Conservation (phyloP, 2,797 vertebrate species). For the Apogon talboti region DNA sequence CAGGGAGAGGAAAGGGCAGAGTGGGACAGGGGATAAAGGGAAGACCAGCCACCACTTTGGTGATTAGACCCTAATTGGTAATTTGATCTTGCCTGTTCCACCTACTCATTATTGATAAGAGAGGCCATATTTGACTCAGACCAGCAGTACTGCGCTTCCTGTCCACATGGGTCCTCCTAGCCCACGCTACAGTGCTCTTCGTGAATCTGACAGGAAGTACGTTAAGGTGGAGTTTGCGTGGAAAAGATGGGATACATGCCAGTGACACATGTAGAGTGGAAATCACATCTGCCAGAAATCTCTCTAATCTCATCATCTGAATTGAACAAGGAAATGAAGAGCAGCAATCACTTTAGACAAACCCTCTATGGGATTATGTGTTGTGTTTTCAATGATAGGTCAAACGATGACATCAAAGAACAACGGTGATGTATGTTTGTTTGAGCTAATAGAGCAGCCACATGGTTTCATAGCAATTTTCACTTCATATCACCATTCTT, state of each 20-base stretch:
- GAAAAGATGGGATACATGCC: constrained; percentile 23
- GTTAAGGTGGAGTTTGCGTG: constrained; percentile 38
- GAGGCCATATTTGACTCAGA: constrained; percentile 53
- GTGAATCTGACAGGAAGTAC: constrained; percentile 61
- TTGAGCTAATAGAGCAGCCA: neutral
- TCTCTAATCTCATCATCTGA: constrained; percentile 80
- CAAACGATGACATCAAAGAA: constrained; percentile 73
- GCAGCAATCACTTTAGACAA: constrained; percentile 75
- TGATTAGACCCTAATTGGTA: constrained; percentile 82
- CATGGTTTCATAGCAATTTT: neutral
- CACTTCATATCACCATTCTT: no score
- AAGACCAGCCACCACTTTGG: constrained; percentile 75
- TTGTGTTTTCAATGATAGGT: constrained; percentile 74
- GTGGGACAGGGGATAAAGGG: constrained; percentile 61
- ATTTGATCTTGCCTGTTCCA: constrained; percentile 81
- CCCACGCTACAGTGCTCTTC: constrained; percentile 50
- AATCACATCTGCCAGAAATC: constrained; percentile 81
- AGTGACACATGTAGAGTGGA: constrained; percentile 53
- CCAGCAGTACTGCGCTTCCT: constrained; percentile 69
- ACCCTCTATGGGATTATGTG: constrained; percentile 61
- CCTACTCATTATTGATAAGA: constrained; percentile 83
- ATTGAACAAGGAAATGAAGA: constrained; percentile 73
- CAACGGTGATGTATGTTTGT: neutral
- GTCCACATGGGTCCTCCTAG: constrained; percentile 28
- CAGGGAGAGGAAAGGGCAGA: constrained; percentile 57